These are phyloP conservation scores for Sphaerodactylus townsendi DNA, from an alignment of 2,113 vertebrate species.

Conservation along the genomic window DNA sequence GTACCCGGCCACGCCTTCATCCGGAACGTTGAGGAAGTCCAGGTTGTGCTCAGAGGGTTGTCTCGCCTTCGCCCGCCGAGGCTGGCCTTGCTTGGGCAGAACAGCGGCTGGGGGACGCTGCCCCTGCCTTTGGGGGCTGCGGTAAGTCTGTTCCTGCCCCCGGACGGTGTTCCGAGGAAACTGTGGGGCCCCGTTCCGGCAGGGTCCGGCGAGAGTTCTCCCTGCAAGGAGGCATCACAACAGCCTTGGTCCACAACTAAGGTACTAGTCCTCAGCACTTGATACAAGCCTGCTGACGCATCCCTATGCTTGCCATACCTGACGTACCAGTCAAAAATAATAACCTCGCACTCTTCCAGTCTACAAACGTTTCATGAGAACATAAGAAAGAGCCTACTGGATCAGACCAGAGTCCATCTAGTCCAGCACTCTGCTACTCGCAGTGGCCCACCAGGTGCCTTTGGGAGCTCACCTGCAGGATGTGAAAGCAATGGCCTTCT, in stretches of 20 bases:
- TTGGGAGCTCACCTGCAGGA: too few relatives aligned
- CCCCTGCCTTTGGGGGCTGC: conserved; percentile 61
- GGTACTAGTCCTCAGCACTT: too few relatives aligned
- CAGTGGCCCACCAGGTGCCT: too few relatives aligned
- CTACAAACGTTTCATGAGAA: too few relatives aligned
- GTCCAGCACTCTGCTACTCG: too few relatives aligned
- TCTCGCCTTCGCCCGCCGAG: conserved; percentile 52
- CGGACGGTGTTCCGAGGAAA: conserved; percentile 44
- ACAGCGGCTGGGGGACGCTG: conserved; percentile 65
- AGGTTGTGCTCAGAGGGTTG: conserved; percentile 73
- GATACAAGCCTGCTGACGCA: too few relatives aligned
- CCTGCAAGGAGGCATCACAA: background rate
- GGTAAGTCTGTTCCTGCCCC: conserved; percentile 65
- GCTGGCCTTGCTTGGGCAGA: conserved; percentile 65
- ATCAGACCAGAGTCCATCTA: too few relatives aligned
- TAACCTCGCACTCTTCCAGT: too few relatives aligned
- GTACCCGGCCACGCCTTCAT: conserved; percentile 80
- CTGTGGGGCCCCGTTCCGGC: conserved; percentile 83
- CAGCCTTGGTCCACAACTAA: background rate
- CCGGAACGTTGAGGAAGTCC: conserved; percentile 95
- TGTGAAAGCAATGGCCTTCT: too few relatives aligned
- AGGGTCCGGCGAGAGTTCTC: conserved; percentile 50
- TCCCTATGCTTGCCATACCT: too few relatives aligned
- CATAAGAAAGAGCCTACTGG: too few relatives aligned
- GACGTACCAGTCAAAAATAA: too few relatives aligned